Percentiles rank a stretch among this genome's conserved stretches.
These are phyloP conservation scores for Cataglyphis albicans DNA, from an alignment of 2,888 invertebrate genomes.

Conservation along the genomic window DNA sequence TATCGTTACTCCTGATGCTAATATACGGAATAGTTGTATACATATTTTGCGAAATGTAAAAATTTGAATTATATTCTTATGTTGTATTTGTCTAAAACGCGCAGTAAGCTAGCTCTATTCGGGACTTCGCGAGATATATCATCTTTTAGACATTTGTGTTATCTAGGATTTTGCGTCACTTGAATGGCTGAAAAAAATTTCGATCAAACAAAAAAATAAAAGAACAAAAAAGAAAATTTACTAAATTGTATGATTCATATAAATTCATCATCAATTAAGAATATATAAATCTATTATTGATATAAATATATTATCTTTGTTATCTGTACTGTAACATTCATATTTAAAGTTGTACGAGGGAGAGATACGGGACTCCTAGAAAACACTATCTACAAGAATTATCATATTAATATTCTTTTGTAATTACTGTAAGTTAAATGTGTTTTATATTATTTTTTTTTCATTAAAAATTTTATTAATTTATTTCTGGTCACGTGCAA, in stretches of 20 bases:
- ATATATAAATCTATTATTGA: neutral
- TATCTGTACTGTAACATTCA: neutral
- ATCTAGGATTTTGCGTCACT: neutral
- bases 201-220: neutral
- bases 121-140: neutral
- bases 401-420: neutral
- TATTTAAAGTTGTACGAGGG: neutral
- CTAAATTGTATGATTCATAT: neutral
- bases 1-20: slow-evolving; percentile 5
- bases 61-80: neutral
- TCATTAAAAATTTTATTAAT: neutral
- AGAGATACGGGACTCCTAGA: neutral
- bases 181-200: too few species aligned
- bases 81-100: neutral
- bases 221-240: neutral
- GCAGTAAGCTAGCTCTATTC: neutral
- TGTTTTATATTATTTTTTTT: neutral
- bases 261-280: neutral
- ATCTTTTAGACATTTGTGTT: neutral
- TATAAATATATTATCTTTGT: neutral
- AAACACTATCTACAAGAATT: neutral
- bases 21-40: slow-evolving; percentile 5
- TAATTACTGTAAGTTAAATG: neutral
- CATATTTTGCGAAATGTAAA: neutral
- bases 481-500: neutral